These are phyloP conservation scores for Paedocypris micromegethes DNA, from an alignment of 2,797 vertebrate species.

Conservation along the genomic window DNA sequence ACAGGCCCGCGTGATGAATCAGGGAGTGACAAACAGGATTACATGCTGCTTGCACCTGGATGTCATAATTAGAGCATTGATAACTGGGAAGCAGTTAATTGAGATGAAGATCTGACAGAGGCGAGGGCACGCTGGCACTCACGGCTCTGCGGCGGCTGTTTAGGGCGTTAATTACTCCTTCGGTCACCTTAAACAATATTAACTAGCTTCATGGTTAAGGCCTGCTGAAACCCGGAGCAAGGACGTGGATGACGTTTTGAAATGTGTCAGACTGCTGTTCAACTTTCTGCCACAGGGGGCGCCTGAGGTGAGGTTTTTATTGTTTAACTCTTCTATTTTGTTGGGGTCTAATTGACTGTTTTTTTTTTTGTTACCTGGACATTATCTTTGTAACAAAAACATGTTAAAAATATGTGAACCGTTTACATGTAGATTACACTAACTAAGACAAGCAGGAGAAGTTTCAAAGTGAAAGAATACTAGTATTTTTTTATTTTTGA, in stretches of 20 bases:
- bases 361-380: no score
- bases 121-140: constrained; percentile 22
- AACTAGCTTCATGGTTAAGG: constrained; percentile 4
- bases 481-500: no score
- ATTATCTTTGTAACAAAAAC: no score
- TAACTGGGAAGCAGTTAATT: constrained; percentile 47
- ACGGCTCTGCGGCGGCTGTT: constrained; percentile 14
- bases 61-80: constrained; percentile 51
- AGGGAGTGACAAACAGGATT: constrained; percentile 50
- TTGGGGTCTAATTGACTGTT: no score
- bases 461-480: no score
- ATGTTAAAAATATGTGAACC: no score
- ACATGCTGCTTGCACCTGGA: constrained; percentile 56
- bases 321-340: no score
- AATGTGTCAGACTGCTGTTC: no score
- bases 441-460: no score
- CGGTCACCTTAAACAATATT: constrained; percentile 18
- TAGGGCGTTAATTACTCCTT: constrained; percentile 19
- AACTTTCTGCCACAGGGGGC: no score
- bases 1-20: constrained; percentile 43
- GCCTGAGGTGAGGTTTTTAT: no score
- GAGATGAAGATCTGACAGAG: constrained; percentile 36
- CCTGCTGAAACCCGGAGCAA: neutral
- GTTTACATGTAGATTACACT: no score
- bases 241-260: neutral